Evolutionary conservation across 2,888 invertebrate genomes (phyloP), one percentile per base, ranked within the genome.

Genomic region (Eulithis prunata): DNA sequence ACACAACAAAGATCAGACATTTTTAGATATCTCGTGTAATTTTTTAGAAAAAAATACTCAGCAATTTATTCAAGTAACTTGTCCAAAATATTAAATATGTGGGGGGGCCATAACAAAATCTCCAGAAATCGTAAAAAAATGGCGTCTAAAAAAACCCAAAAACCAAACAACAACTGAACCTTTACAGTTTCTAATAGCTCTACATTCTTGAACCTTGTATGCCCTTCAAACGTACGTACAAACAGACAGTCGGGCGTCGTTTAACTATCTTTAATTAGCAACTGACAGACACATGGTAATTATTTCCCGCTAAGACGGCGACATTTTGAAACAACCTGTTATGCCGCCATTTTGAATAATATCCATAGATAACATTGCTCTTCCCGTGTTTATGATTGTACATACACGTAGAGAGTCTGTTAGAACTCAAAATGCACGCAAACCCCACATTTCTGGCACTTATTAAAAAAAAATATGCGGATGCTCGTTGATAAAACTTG

Each of bases 301-400:
- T n/a, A 60, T 59, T 62, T 62, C 55, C 66, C 60, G 60, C 46
- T 49, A 57, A 57, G 57, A 60, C 63, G 68, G 66, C 69, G 77
- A 75, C 71, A 75, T 75, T 71, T 71, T 69, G 45, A 67, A 55
- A 52, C 13, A 60, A 69, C 75, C 64, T 21, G 73, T 74, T 69
- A 32, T 32, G 32, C 32, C 5, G 57, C 62, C 68, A 74, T 75
- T 49, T 76, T 75, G 69, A 21, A 21, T 21, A 57, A 70, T 68
- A 60, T 41, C 28, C 56, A 62, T 51, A 51, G 56, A 60, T 14
- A 60, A 52, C 10, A 58, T 47, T 38, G 46, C 52, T 51, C 36
- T 47, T 47, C 47, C 21, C 47, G 47, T 47, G 47, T 46, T 46
- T 46, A 13, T 13, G 8, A 45, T 45, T 12, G 45, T 46, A 7